Evolutionary conservation across 2,797 vertebrate species (phyloP).

Genomic region (Alca torda): DNA sequence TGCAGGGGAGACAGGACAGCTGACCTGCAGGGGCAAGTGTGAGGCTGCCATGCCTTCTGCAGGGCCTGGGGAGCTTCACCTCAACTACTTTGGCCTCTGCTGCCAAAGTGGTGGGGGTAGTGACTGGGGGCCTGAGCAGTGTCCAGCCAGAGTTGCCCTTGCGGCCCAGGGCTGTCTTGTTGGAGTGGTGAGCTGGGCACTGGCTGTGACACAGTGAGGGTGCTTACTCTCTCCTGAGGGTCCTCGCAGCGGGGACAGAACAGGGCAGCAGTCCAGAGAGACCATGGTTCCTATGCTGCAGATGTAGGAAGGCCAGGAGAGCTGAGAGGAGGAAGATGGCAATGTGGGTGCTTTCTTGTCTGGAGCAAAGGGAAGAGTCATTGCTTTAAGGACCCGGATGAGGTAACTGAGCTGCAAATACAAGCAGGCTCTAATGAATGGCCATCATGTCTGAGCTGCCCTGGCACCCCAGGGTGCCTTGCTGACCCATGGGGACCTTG

Average conservation of each 20-base stretch:
- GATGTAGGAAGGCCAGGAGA: background rate
- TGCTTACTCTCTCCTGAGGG: background rate
- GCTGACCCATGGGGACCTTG: rapidly evolving
- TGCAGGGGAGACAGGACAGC: background rate
- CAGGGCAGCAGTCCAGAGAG: background rate
- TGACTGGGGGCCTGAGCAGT: rapidly evolving
- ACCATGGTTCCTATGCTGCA: background rate
- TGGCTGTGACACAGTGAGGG: background rate
- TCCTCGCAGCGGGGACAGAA: background rate
- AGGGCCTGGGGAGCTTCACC: background rate
- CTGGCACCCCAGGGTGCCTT: background rate
- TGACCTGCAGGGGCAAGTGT: background rate
- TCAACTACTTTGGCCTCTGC: background rate
- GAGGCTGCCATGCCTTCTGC: background rate
- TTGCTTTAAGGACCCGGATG: background rate
- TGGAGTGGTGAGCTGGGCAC: background rate
- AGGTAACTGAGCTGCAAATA: background rate
- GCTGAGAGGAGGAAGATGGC: background rate
- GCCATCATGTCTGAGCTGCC: background rate
- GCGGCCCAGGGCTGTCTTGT: background rate
- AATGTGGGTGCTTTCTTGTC: rapidly evolving
- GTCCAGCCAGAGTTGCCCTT: rapidly evolving
- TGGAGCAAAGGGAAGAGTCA: background rate
- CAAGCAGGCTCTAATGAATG: background rate
- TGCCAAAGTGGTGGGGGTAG: too few relatives aligned